These are phyloP conservation scores for Brachypteracias leptosomus DNA, from an alignment of 2,113 vertebrate genomes.

Conservation along the genomic window DNA sequence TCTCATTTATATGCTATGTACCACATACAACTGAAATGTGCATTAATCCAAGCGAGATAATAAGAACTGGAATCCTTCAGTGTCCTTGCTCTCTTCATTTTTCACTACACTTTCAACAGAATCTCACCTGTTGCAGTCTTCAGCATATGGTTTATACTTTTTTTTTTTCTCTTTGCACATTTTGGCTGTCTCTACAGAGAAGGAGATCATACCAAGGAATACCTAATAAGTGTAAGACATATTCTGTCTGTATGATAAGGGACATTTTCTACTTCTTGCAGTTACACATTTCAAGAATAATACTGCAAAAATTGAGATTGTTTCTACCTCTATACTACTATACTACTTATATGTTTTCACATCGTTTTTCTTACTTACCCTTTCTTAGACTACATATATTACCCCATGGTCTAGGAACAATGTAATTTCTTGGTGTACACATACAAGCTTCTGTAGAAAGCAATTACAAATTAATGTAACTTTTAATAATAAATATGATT, in stretches of 20 bases:
- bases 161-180: not conserved
- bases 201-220: not conserved
- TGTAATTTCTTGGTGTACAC: not conserved
- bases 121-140: not conserved
- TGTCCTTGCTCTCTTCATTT: constrained; percentile 8
- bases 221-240: not conserved
- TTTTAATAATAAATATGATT: not conserved
- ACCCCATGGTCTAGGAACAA: not conserved
- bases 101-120: not conserved
- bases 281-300: not conserved
- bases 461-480: not conserved
- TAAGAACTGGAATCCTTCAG: constrained; percentile 3
- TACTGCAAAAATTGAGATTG: not conserved
- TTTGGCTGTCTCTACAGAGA: not conserved
- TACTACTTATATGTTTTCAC: not conserved
- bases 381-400: not conserved
- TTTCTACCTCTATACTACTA: not conserved
- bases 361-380: not conserved
- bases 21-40: not conserved
- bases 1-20: constrained; percentile 8
- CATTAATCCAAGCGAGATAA: not conserved
- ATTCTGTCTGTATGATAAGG: not conserved
- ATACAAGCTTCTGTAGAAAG: not conserved
- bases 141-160: not conserved
- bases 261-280: not conserved